phyloP scores from a whole-genome alignment of 1,140 invertebrate species.

The Diploscapter pachys region DNA sequence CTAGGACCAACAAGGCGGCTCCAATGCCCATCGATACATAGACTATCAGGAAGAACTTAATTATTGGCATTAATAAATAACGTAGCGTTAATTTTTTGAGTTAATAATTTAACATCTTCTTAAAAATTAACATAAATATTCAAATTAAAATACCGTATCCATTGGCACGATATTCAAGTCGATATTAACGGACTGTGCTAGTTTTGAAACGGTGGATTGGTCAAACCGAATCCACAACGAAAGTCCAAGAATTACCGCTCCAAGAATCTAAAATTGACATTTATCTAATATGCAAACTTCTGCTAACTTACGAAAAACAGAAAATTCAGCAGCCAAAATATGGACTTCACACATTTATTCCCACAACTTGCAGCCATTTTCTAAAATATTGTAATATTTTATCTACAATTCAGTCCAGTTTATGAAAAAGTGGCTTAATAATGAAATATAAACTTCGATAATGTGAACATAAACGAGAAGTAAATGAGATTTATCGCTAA shows the following conservation, averaged over 20 bases:
- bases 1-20: conserved; percentile 26
- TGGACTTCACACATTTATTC: conserved; percentile 35
- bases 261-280: conserved; percentile 16
- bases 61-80: too few relatives aligned
- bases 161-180: not conserved
- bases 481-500: too few relatives aligned
- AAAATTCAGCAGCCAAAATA: conserved; percentile 33
- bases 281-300: not conserved
- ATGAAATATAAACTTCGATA: too few relatives aligned
- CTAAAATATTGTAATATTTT: not conserved
- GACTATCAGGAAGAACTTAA: conserved; percentile 19
- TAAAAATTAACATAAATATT: not conserved
- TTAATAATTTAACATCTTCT: not conserved
- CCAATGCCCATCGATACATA: conserved; percentile 25
- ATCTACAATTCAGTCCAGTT: too few relatives aligned
- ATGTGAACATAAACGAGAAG: too few relatives aligned
- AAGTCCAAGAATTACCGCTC: conserved; percentile 22
- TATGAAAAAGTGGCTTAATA: too few relatives aligned
- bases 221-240: conserved; percentile 30
- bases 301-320: conserved; percentile 29
- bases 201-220: conserved; percentile 3
- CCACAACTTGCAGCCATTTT: conserved; percentile 32
- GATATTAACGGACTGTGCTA: conserved; percentile 14
- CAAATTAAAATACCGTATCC: not conserved
- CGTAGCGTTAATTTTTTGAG: not conserved